Evolutionary conservation across 35 echinoderm and acorn worm genomes (phyloP), one percentile per base, ranked within the genome.

Genomic region (Amphiura filiformis): DNA sequence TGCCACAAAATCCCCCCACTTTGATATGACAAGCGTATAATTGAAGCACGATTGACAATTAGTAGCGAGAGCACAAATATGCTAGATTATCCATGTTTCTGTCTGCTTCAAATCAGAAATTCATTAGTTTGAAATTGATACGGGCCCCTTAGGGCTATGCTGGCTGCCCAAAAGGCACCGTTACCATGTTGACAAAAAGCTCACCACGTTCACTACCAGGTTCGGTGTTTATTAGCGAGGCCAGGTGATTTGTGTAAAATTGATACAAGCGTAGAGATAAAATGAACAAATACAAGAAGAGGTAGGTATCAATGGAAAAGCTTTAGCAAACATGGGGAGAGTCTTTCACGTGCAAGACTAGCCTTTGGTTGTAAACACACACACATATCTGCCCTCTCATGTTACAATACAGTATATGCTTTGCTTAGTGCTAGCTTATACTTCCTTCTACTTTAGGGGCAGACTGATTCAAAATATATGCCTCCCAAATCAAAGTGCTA

Each of bases 71-170:
- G 15, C 20, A 20, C 28, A 70, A 30, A 26, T 70, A 70, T 18
- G 61, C 17, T 26, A 70, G 61, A 23, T 70, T 70, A 13, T 70
- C 61, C 3, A 23, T 30, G 26, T 11, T 70, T 30, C 28, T 70
- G 61, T 70, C 61, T 70, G 26, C 61, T 70, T 11, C 26, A 23
- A 18, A 70, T 70, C 11, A 70, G 26, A 70, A 70, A 70, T 70
- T 70, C 61, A 70, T 70, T 70, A 70, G 61, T 26, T 18, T 70
- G 61, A 70, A 70, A 70, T 70, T 70, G 61, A 70, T 70, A 70
- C 26, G 28, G 61, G 4, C 7, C 61, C 61, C 61, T 13, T 70
- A 70, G 61, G 61, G 61, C 28, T 9, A 4, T 47, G 41, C 17
- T 4, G 41, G 41, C 41, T 9, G 41, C 41, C 41, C 4, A 47